Evolutionary conservation across 23 tunicate species (phyloP).

Genomic region (Styela clava): DNA sequence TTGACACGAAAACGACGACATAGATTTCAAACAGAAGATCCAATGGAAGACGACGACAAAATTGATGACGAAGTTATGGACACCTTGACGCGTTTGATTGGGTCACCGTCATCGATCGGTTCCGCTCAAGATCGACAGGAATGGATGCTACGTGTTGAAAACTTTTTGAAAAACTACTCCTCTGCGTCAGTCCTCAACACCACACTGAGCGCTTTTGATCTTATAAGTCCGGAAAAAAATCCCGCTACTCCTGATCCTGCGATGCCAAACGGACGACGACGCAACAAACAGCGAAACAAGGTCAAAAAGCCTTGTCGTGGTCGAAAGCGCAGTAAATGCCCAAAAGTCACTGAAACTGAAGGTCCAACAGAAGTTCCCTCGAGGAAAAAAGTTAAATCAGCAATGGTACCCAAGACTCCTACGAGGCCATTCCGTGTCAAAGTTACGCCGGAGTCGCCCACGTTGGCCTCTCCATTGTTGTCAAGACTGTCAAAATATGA

Average conservation of each 20-base stretch:
- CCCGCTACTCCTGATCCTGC: neutral
- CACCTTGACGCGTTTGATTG: neutral
- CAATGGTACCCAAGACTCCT: conserved; percentile 4
- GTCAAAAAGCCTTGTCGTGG: neutral
- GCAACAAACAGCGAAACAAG: neutral
- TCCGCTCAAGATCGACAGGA: conserved; percentile 1
- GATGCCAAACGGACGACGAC: neutral
- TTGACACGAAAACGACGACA: conserved; percentile 18
- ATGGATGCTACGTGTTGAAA: conserved; percentile 15
- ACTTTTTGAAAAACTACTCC: neutral
- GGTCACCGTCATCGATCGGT: neutral
- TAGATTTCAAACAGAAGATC: conserved; percentile 26
- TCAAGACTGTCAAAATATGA: neutral
- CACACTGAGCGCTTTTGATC: conserved; percentile 10
- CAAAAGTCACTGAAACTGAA: neutral
- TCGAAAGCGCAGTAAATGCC: too few species aligned
- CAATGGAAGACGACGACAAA: conserved; percentile 1
- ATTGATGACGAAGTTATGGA: conserved; percentile 9
- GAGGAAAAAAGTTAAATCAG: neutral
- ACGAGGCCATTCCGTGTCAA: neutral
- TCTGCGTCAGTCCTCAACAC: neutral
- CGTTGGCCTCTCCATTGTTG: neutral
- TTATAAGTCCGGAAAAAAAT: neutral
- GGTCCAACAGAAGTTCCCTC: conserved; percentile 1
- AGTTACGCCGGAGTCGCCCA: neutral